Evolutionary conservation across 2,797 vertebrate genomes (phyloP).

Genomic region (Petrocephalus sullivani): DNA sequence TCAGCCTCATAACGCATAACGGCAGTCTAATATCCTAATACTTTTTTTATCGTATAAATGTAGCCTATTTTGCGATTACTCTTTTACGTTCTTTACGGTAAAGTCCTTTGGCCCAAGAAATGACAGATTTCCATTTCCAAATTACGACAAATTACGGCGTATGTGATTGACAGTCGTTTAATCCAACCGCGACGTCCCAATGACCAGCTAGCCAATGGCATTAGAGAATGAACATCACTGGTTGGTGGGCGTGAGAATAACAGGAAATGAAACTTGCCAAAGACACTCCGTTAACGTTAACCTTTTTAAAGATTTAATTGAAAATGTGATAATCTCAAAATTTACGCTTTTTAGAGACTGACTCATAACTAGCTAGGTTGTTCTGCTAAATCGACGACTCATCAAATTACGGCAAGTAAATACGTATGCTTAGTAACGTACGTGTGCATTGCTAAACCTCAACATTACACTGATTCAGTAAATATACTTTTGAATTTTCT

Average conservation of each 20-base stretch:
- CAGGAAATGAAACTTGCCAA: constrained; percentile 30
- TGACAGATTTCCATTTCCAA: not conserved
- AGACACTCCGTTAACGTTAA: not conserved
- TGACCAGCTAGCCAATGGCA: not conserved
- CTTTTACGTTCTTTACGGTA: constrained; percentile 26
- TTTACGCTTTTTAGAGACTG: not conserved
- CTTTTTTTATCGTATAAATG: not conserved
- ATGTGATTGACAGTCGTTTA: constrained; percentile 19
- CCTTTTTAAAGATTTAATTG: not conserved
- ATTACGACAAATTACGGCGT: not conserved
- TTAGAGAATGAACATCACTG: not conserved
- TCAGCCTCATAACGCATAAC: not conserved
- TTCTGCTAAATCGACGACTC: constrained; percentile 3
- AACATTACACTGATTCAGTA: not conserved
- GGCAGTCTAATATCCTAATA: not conserved
- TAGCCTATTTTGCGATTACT: not conserved
- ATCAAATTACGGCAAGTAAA: constrained; percentile 14
- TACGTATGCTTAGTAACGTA: not conserved
- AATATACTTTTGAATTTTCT: not conserved
- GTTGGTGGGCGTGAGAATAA: not conserved
- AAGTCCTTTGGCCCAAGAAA: constrained; percentile 29
- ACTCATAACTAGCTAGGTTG: not conserved
- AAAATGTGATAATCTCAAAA: not conserved
- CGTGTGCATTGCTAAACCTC: not conserved
- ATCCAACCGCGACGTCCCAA: not conserved